phyloP scores from a whole-genome alignment of 2,113 vertebrate genomes.

The Sialia sialis region DNA sequence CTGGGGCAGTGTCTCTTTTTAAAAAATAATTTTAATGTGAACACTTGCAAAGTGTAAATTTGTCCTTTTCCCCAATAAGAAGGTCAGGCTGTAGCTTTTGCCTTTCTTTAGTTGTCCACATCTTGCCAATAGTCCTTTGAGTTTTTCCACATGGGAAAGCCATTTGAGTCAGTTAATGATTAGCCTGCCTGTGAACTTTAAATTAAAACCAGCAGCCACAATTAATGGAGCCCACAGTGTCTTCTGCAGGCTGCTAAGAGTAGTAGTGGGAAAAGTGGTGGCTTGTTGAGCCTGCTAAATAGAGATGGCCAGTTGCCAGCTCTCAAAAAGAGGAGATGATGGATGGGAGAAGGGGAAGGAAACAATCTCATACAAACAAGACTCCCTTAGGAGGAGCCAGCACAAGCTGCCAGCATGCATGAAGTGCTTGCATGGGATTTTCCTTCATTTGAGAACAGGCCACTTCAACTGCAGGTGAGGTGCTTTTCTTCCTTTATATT shows the following conservation, averaged over 20 bases:
- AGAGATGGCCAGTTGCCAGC: slow-evolving; percentile 15
- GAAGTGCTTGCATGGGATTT: neutral
- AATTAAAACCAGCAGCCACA: slow-evolving; percentile 42
- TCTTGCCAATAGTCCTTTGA: neutral
- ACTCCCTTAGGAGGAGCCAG: neutral
- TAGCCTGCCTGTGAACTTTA: slow-evolving; percentile 30
- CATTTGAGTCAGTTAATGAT: slow-evolving; percentile 2
- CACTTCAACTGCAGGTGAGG: neutral
- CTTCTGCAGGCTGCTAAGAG: slow-evolving; percentile 5
- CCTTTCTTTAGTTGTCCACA: neutral
- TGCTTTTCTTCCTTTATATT: neutral
- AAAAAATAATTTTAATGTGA: neutral
- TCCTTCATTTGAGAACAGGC: neutral
- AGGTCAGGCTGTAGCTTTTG: neutral
- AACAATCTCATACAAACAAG: slow-evolving; percentile 6
- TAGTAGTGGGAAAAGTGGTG: neutral
- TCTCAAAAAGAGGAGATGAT: slow-evolving; percentile 10
- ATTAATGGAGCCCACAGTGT: neutral
- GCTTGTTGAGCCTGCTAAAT: slow-evolving; percentile 5
- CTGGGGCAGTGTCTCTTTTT: neutral
- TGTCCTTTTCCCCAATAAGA: neutral
- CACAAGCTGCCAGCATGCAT: neutral
- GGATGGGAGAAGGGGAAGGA: slow-evolving; percentile 8
- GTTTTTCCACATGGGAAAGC: neutral
- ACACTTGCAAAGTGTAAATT: neutral